phyloP scores from a whole-genome alignment of 2,888 invertebrate genomes.

The Nephrocerus scutellatus region DNA sequence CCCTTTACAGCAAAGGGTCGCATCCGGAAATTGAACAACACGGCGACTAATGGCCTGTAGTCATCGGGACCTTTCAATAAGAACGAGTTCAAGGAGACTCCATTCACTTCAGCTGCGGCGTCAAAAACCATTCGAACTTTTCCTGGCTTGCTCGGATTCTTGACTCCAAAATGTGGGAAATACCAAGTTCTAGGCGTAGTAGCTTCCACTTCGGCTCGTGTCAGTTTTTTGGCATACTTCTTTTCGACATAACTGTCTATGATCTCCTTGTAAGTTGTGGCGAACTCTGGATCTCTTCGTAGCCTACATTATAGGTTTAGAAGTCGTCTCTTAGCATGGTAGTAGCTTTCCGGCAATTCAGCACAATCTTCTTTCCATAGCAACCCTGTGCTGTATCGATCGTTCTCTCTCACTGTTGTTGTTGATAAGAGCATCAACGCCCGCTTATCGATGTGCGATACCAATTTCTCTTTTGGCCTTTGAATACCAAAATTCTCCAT shows the following conservation, averaged over 20 bases:
- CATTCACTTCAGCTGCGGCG: conserved; percentile 26
- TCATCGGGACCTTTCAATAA: conserved; percentile 30
- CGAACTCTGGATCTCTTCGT: conserved; percentile 8
- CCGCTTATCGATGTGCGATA: neutral
- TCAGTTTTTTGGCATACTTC: conserved; percentile 5
- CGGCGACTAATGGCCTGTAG: conserved; percentile 24
- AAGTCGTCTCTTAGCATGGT: conserved; percentile 15
- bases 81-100: conserved; percentile 25
- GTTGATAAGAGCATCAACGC: conserved; percentile 2
- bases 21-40: conserved; percentile 32
- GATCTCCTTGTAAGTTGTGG: conserved; percentile 1
- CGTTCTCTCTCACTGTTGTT: neutral
- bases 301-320: conserved; percentile 16
- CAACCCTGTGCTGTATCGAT: conserved; percentile 17
- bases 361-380: conserved; percentile 21
- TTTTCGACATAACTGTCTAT: conserved; percentile 11
- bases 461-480: neutral
- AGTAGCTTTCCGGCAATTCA: conserved; percentile 19
- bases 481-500: conserved; percentile 3
- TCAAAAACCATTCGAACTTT: conserved; percentile 32
- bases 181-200: conserved; percentile 23
- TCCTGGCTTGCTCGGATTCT: conserved; percentile 25
- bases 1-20: conserved; percentile 25
- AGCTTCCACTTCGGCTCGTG: neutral
- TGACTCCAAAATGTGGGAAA: conserved; percentile 23